Base-by-base conservation (phyloP, 2,888 invertebrate genomes). In the Patella caerulea region DNA sequence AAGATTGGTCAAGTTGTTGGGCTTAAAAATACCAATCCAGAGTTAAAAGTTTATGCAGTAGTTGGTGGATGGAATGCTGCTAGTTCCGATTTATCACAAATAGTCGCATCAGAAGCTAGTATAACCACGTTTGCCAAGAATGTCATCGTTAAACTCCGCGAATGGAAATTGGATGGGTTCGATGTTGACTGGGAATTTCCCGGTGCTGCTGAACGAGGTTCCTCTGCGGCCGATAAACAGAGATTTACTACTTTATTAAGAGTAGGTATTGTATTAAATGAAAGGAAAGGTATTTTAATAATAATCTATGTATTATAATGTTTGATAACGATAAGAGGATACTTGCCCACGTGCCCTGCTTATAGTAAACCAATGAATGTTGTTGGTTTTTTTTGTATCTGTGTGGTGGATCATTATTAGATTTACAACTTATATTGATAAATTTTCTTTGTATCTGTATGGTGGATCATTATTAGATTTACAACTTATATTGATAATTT, bases 121-220 rank as follows among this genome's bases (percentile, higher is more conserved):
- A 77, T 77, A 15, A 29, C 19, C 1, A 73, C 75, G 17, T 74
- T 73, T n/a, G 84, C 84, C 0, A 71, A 75, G 45, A 84, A 82
- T 76, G 79, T 83, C 55, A 83, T 83, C 56, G 76, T 70, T 29
- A 88, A 79, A 74, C 71, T 88, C 69, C 78, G 85, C 19, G 54
- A 79, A n/a, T 75, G 84, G 88, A 94, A 95, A 74, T 98, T 98
- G 89, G 94, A 95, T 81, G 98, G 98, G 3, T 92, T 98, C 0
- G 97, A 97, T 86, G 93, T 98, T 54, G 97, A 97, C 87, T 98
- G 97, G 97, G 96, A 97, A 89, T 98, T 97, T 90, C 98, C 98
- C 0, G 83, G 59, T 7, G 79, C 34, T 2, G 73, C 14, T 11
- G 73, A 55, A 54, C 73, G 73, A 15, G 73, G 73, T 17, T 73